Percentiles rank a stretch among this genome's conserved stretches.
Evolutionary conservation across 2,888 invertebrate genomes (phyloP).

Genomic region (Liopterus haemorrhoidalis): DNA sequence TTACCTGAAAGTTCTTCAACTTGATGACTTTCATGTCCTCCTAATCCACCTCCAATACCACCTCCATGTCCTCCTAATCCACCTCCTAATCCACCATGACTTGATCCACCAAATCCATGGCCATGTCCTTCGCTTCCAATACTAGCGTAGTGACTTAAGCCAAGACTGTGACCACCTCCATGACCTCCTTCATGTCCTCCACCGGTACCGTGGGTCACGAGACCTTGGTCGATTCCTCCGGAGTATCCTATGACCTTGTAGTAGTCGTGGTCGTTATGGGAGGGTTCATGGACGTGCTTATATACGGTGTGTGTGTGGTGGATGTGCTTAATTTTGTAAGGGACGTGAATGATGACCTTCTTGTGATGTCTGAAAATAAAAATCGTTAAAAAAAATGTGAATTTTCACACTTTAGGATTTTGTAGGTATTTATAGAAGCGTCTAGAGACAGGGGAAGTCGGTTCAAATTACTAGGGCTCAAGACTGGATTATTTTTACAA

Average conservation of each 20-base stretch:
- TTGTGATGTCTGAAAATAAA: constrained; percentile 48
- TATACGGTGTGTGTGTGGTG: constrained; percentile 74
- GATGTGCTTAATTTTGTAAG: constrained; percentile 67
- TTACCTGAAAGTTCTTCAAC: no score
- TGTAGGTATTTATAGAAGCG: constrained; percentile 6
- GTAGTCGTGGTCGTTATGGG: constrained; percentile 56
- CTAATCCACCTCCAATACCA: constrained; percentile 36
- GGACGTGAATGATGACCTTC: constrained; percentile 73
- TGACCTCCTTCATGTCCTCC: constrained; percentile 37
- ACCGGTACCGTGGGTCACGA: constrained; percentile 44
- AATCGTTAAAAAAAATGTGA: no score
- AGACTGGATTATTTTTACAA: no score
- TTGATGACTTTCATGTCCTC: constrained; percentile 32
- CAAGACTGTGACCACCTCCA: constrained; percentile 32
- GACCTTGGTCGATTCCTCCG: constrained; percentile 55
- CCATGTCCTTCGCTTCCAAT: constrained; percentile 31
- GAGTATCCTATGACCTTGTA: constrained; percentile 66
- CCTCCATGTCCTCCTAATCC: constrained; percentile 32
- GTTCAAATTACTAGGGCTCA: no score
- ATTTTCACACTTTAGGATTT: no score
- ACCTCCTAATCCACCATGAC: constrained; percentile 14
- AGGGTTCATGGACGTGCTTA: constrained; percentile 58
- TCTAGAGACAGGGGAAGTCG: no score
- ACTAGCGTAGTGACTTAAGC: constrained; percentile 31
- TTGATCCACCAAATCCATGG: constrained; percentile 28